Evolutionary conservation across 53 echinoderm and acorn worm species (phyloP), one percentile per base, ranked within the genome.

Genomic region (Luidia sarsii): DNA sequence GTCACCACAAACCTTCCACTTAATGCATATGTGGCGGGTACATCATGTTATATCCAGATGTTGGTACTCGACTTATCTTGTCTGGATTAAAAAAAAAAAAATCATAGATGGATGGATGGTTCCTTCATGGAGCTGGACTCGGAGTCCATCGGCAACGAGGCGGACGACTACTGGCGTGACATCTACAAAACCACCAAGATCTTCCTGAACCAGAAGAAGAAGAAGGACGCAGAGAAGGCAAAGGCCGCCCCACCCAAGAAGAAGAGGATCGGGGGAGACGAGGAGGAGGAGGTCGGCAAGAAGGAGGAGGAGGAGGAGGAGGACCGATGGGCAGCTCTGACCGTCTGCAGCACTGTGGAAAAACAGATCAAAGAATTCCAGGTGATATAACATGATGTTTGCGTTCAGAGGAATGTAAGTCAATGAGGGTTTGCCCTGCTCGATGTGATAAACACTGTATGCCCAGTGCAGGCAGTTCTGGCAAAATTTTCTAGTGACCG

Each of bases 111-210:
- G 99, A 99, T 99, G 99, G 99, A 99, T 67, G 99, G 99, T 34
- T 86, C 94, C 48, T 99, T 99, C 57, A 52, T 99, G 31, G 99
- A 99, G 50, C 80, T 99, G 21, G 89, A 94, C 50, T 99, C 99
- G 3, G 99, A 99, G 67, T 91, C 94, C 22, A 99, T 94, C 34
- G 89, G 91, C 37, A 89, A 87, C 30, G 99, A 99, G 53, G 91
- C 89, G 0, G 99, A 99, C 48, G 99, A 99, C 36, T 99, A 81
- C 85, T 94, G 94, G 94, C 67, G 99, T 33, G 99, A 99, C 55
- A 99, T 99, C 86, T 99, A 99, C 94, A 99, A 99, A 79, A 99
- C 91, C 69, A 99, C 94, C 82, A 99, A 99, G 68, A 89, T 80
- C 30, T 99, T 99, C 62, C 65, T 87, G 33, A 75, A 75, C 20